Percentiles rank a stretch among this genome's conserved stretches.
phyloP scores from a whole-genome alignment of 53 echinoderm and acorn worm genomes.

The Zoroaster sp. region DNA sequence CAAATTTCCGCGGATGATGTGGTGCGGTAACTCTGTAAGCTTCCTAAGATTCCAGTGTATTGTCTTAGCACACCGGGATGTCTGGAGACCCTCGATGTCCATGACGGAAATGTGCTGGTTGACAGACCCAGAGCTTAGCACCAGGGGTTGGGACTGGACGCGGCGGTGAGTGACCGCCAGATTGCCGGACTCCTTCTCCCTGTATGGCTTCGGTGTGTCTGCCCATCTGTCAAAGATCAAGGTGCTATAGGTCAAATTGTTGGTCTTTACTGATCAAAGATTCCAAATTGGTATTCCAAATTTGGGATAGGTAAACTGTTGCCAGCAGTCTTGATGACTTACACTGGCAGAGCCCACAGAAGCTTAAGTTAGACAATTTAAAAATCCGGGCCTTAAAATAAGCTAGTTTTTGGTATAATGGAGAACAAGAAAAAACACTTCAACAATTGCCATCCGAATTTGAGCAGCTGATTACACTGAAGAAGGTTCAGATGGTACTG shows the following conservation, averaged over 20 bases:
- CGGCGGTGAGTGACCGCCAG: constrained; percentile 73
- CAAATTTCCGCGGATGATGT: constrained; percentile 78
- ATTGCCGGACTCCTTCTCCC: constrained; percentile 70
- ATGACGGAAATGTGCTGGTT: neutral
- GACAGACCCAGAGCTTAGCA: constrained; percentile 31
- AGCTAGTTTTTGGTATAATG: no score
- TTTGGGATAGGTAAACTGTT: no score
- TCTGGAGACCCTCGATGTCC: neutral
- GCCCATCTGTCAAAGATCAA: constrained; percentile 64
- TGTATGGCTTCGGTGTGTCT: constrained; percentile 83
- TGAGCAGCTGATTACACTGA: no score
- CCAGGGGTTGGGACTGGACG: constrained; percentile 84
- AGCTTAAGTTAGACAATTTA: no score
- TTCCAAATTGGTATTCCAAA: no score
- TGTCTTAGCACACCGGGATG: neutral
- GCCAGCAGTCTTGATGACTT: no score
- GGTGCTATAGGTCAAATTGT: neutral
- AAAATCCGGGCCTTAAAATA: no score
- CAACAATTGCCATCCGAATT: no score
- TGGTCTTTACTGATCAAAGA: neutral
- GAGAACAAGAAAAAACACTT: no score
- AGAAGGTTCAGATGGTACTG: no score
- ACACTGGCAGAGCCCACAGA: no score
- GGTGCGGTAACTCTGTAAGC: constrained; percentile 80
- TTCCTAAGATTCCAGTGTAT: constrained; percentile 76